Evolutionary conservation across 2,113 vertebrate species (phyloP), one percentile per base, ranked within the genome.

Genomic region (Archocentrus centrarchus): DNA sequence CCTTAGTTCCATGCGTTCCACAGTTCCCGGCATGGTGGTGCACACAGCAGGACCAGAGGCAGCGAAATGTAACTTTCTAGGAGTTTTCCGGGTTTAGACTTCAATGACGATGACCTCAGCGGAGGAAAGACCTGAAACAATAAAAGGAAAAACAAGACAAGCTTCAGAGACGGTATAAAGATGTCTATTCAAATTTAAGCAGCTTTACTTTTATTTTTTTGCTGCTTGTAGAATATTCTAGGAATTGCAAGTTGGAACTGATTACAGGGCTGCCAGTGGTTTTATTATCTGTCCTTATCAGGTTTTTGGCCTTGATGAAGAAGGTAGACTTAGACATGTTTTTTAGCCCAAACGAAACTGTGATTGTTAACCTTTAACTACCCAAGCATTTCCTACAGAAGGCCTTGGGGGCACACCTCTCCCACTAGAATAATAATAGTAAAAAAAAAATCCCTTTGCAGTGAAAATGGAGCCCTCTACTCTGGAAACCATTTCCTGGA

Each of bases 1-100:
- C 84, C 95, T 96, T 59, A 98, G 96, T 92, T 99, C 98, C 97
- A 99, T 94, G 17, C 96, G 96, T 90, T 99, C 97, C 97, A 97
- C 96, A 20, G 78, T 70, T 59, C 92, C 86, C 1, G 92, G 93
- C 92, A 95, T 95, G 1, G 39, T 79, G 70, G 50, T 1, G 7
- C 35, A 7, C 35, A 7, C 59, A 39, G 80, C 27, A 22, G 50
- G 44, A 68, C 2, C 6, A 62, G 22, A 30, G 24, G 64, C 5
- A 20, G 24, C 61, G 37, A 83, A 30, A 27, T 27, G 47, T 5
- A 2, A 11, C 14, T 84, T 75, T 75, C 44, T 27, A 9, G 20
- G 35, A 17, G 27, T 20, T 62, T 55, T 79, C 41, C 22, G 80
- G 5, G 39, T 20, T 59, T 13, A 55, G 7, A n/a, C n/a, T 75